phyloP scores from a whole-genome alignment of 1,140 invertebrate species.

The Nephila pilipes region DNA sequence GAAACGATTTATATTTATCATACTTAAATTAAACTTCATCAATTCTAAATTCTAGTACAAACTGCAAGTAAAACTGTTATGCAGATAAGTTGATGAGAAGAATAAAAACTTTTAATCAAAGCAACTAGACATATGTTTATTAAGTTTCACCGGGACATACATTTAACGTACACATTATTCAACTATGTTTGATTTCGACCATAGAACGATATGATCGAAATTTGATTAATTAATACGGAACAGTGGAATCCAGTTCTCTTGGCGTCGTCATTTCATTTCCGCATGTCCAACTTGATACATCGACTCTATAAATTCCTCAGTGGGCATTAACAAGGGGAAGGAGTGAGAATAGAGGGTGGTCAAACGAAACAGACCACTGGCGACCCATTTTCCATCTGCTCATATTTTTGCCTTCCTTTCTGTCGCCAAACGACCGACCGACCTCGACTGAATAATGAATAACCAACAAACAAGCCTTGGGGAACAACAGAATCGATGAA shows the following conservation, averaged over 20 bases:
- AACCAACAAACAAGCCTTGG: slow-evolving; percentile 39
- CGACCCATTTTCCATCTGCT: slow-evolving; percentile 2
- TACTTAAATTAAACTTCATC: too few species aligned
- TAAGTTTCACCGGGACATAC: too few species aligned
- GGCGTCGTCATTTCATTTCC: slow-evolving; percentile 13
- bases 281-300: slow-evolving; percentile 17
- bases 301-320: slow-evolving; percentile 31
- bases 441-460: slow-evolving; percentile 42
- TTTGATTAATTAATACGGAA: background rate
- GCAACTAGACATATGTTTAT: too few species aligned
- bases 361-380: too few species aligned
- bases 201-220: background rate
- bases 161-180: too few species aligned
- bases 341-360: background rate
- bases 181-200: too few species aligned
- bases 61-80: too few species aligned
- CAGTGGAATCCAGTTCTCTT: background rate
- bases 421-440: background rate
- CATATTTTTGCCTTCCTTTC: background rate
- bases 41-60: too few species aligned
- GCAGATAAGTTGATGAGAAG: too few species aligned
- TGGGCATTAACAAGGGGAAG: background rate
- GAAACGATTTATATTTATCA: too few species aligned
- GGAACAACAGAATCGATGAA: slow-evolving; percentile 52
- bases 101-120: too few species aligned